phyloP scores from a whole-genome alignment of 2,888 invertebrate genomes.

The Hymenopus coronatus region DNA sequence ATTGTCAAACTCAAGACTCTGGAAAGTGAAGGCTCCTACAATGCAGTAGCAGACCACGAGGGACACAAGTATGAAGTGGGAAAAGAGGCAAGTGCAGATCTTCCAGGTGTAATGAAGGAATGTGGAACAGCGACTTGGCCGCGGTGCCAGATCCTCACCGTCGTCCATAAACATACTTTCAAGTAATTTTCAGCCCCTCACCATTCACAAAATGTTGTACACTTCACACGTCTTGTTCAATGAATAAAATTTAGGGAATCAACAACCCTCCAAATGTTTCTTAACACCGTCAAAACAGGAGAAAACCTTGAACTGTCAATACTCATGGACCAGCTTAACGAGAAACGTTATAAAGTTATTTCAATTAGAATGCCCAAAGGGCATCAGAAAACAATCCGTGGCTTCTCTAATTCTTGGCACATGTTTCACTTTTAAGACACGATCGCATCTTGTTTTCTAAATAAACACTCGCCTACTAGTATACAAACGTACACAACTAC shows the following conservation, averaged over 20 bases:
- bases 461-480: neutral
- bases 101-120: conserved; percentile 73
- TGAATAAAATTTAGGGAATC: neutral
- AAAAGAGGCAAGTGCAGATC: conserved; percentile 79
- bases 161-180: conserved; percentile 10
- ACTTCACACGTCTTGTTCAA: neutral
- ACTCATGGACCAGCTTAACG: no score
- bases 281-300: no score
- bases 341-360: no score
- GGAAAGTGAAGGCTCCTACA: conserved; percentile 82
- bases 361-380: no score
- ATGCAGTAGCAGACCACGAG: conserved; percentile 88
- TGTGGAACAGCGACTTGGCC: conserved; percentile 51
- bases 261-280: no score
- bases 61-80: conserved; percentile 82
- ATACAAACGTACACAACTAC: neutral
- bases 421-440: no score
- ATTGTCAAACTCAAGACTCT: conserved; percentile 69
- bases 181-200: neutral
- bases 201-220: neutral
- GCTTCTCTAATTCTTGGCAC: no score
- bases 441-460: neutral
- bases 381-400: no score
- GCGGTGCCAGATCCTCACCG: conserved; percentile 13
- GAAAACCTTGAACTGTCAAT: no score